Evolutionary conservation across 2,888 invertebrate genomes (phyloP), one percentile per base, ranked within the genome.

Genomic region (Plagiodera versicolora): DNA sequence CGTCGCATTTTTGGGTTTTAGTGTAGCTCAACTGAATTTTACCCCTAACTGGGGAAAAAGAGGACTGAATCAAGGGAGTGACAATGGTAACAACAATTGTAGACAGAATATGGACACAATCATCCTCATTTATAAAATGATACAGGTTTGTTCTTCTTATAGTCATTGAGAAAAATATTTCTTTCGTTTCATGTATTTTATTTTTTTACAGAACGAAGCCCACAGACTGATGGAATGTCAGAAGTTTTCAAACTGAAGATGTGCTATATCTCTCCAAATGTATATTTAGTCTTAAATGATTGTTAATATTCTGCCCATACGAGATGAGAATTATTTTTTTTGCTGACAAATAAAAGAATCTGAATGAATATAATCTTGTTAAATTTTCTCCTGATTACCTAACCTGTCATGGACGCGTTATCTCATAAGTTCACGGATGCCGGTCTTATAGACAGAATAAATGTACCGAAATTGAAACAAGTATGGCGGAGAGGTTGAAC

Each of bases 81-180:
- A 74, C 48, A 71, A 75, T 35, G 73, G 74, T 57, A 72, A 75
- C 16, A 74, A 74, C 61, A 81, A 79, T 16, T 86, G 86, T 72
- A 83, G 82, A 67, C 80, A 83, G 9, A 80, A 81, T 16, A 81
- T 85, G 65, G 85, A 85, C 62, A 79, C 83, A 19, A 76, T 86
- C 24, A 81, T 83, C 76, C 79, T 83, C 47, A 82, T 86, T 66
- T 85, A 86, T 69, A 86, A 85, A 78, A 79, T 86, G 18, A 83
- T 86, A 60, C 83, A 86, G 83, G 86, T 86, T 72, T 70, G 65
- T 65, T 32, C 11, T 32, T 50, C 14, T 18, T 55, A 28, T 10
- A 19, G 16, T n/a, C n/a, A n/a, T n/a, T n/a, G n/a, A n/a, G n/a
- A n/a, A n/a, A n/a, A n/a, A n/a, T n/a, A n/a, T n/a, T n/a, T n/a